phyloP scores from a whole-genome alignment of 2,113 vertebrate genomes.

The Zosterops hypoxanthus region DNA sequence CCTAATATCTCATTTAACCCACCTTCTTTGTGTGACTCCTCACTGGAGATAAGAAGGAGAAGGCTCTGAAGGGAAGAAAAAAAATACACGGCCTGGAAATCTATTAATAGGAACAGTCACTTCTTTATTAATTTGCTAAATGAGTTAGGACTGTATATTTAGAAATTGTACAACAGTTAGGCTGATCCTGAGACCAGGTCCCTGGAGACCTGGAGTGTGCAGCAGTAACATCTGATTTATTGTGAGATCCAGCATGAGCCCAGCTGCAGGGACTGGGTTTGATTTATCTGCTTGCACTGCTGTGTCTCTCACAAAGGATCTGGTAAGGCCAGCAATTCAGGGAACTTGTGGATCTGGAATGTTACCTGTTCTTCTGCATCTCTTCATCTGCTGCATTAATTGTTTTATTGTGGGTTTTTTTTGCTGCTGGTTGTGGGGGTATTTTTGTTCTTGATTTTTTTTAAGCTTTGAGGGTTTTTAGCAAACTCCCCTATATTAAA shows the following conservation, averaged over 20 bases:
- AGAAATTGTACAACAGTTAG: background rate
- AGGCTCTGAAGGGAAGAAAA: background rate
- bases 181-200: background rate
- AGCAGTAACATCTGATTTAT: background rate
- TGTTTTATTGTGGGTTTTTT: background rate
- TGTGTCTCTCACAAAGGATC: background rate
- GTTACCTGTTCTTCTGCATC: background rate
- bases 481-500: rapidly evolving
- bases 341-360: background rate
- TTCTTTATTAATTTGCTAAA: slow-evolving; percentile 5
- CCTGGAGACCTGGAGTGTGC: background rate
- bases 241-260: background rate
- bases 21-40: background rate
- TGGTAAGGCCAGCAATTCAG: background rate
- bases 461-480: background rate
- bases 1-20: background rate
- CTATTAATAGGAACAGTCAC: background rate
- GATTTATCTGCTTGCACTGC: background rate
- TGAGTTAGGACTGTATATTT: background rate
- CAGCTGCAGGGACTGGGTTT: background rate
- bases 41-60: background rate
- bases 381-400: background rate
- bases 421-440: background rate
- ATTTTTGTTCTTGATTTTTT: background rate
- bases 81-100: background rate